A percentile compares a stretch with the other conserved stretches of the same genome.
These are phyloP conservation scores for Callitettix versicolor DNA, from an alignment of 1,140 invertebrate genomes.

Conservation along the genomic window DNA sequence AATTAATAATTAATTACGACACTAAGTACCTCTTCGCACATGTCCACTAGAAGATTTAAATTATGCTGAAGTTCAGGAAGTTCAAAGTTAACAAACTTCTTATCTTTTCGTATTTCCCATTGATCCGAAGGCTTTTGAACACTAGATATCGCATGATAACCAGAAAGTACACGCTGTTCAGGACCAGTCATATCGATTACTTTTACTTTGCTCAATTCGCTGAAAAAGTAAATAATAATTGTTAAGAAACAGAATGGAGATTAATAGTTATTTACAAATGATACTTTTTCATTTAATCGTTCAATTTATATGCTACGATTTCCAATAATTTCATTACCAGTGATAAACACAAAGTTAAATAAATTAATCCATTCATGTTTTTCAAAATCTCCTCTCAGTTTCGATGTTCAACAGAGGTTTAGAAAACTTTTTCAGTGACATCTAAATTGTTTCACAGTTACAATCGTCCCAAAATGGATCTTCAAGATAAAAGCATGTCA, in stretches of 20 bases:
- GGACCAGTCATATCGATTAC: slow-evolving; percentile 98
- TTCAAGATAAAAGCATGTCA: too few relatives aligned
- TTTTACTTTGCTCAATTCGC: slow-evolving; percentile 73
- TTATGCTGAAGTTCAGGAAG: slow-evolving; percentile 89
- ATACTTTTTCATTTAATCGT: too few relatives aligned
- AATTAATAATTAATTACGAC: too few relatives aligned
- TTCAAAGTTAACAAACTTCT: slow-evolving; percentile 51
- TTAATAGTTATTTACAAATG: too few relatives aligned
- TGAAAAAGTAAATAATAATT: slow-evolving; percentile 34
- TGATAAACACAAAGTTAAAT: too few relatives aligned
- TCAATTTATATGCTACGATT: not conserved
- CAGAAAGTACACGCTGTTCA: slow-evolving; percentile 84
- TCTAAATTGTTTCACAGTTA: too few relatives aligned
- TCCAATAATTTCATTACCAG: not conserved
- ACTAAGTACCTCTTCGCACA: slow-evolving; percentile 86
- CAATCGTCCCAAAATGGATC: too few relatives aligned
- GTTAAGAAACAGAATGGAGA: too few relatives aligned
- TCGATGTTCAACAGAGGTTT: too few relatives aligned
- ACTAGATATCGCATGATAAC: slow-evolving; percentile 79
- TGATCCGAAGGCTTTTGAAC: slow-evolving; percentile 48
- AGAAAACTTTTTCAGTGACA: too few relatives aligned
- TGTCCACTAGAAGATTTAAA: slow-evolving; percentile 79
- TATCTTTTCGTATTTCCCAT: slow-evolving; percentile 37
- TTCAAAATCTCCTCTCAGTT: too few relatives aligned
- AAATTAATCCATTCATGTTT: too few relatives aligned